Evolutionary conservation across 2,888 invertebrate species (phyloP), one percentile per base, ranked within the genome.

Genomic region (Diarsia dahlii): DNA sequence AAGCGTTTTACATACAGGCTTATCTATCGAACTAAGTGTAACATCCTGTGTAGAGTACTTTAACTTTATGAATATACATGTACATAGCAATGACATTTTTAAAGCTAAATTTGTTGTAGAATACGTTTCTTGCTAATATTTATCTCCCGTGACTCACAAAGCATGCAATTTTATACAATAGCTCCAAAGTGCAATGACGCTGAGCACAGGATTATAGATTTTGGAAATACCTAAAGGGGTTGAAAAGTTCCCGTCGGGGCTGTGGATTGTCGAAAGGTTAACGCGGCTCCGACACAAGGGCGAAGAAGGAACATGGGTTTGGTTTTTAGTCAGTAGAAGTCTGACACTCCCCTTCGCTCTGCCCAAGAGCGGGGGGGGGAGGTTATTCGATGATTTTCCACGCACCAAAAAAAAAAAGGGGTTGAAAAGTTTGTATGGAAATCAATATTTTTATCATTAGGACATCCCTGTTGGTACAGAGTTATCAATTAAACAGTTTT

Each of bases 21-120:
- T 79, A 79, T 81, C 78, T 81, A n/a, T 56, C 0, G 45, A 64
- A 58, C 63, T 48, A 58, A 46, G 50, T 76, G 23, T 8, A 9
- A 34, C 52, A 28, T 79, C 82, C 82, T 76, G 75, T 66, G 18
- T 34, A n/a, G 46, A 71, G 12, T 5, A 10, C 6, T 74, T 81
- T 62, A 28, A 39, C 23, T 45, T 65, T 52, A 52, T 12, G 18
- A 39, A 23, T n/a, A 39, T 56, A 23, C n/a, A 54, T 45, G 10
- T 20, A 28, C 3, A 45, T 10, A 4, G 23, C 0, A 28, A 3
- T 23, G 23, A 20, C 2, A 28, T 66, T 60, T 28, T 23, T 48
- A 15, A 5, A 20, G 10, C 6, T 28, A 6, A 48, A 20, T n/a
- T 28, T 2, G 2, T 62, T 39, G 39, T n/a, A 39, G 8, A 63